Base-by-base conservation (phyloP, 2,797 vertebrate genomes). In the Phylloscopus collybita region DNA sequence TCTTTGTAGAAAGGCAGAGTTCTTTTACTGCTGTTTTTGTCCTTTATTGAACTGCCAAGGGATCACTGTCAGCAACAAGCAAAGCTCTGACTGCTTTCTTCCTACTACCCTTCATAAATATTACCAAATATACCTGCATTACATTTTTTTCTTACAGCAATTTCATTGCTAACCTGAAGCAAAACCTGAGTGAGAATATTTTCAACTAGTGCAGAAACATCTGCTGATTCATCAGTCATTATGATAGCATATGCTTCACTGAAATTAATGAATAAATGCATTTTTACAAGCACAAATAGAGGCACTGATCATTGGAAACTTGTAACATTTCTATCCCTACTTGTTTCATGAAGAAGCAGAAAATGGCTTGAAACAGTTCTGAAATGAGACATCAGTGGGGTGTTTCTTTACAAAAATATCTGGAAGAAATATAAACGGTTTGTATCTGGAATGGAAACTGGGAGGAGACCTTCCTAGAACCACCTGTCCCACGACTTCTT, bases 401-500 rank as follows among this genome's bases (percentile, higher is more conserved):
- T 0, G 34, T 25, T 65, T 65, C 59, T 65, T 44, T 26, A 75
- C 3, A 25, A 45, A 75, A 85, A 30, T 13, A 16, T 50, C 49
- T 82, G 15, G 32, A 86, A 84, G 51, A 72, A 94, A 88, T 54
- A 36, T 3, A 14, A 62, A 32, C 0, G 6, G 16, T 57, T 93
- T 45, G 15, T 59, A 50, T 44, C n/a, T 50, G 15, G 13, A 61
- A 86, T 22, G 53, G 65, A 36, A 90, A 65, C 80, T 59, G 54
- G 81, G 65, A 96, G 75, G 50, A 94, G 62, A 94, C 10, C 16
- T 93, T 86, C 49, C 67, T 70, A 61, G 47, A 65, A n/a, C 30
- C 51, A 84, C 56, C n/a, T 81, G 53, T 93, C 80, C 69, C 62
- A 88, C 5, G 32, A 5, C n/a, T 75, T 89, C 75, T 79, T 30